Evolutionary conservation across 2,797 vertebrate species (phyloP), one percentile per base, ranked within the genome.

Genomic region (Gambelia wislizenii): DNA sequence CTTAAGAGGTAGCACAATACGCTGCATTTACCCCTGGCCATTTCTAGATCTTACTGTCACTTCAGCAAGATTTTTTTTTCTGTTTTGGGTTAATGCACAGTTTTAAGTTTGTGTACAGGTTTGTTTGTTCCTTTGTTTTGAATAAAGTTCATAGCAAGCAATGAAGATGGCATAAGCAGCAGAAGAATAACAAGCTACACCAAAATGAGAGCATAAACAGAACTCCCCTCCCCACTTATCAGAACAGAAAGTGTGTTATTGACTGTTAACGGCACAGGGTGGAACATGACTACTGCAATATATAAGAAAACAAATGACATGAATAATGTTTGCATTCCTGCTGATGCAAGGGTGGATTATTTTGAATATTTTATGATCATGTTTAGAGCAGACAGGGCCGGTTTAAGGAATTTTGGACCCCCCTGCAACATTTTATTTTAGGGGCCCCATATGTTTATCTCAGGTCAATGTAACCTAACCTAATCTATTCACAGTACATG

Each of bases 181-280:
- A 69, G 54, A 80, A 44, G 42, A 70, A 22, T 13, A 67, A 72
- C n/a, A 84, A 49, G 2, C 42, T 49, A 33, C 16, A 64, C 30
- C 27, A 69, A 54, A 81, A 75, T 18, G 54, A 75, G 30, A 86
- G 27, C 64, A 47, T 59, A 89, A 77, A 75, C n/a, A 81, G 22
- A 81, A n/a, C 16, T 44, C 33, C 16, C 7, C 3, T n/a, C 12
- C 27, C 27, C 27, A 33, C 89, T 83, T 77, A 83, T 83, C 70
- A 56, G 36, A 76, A 49, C 18, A 77, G 36, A 86, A 86, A 86
- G 33, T 83, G 84, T 56, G 47, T 56, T 52, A 59, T 86, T 77
- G 44, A 69, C 42, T 59, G 74, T 59, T 83, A 64, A 75, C 18
- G 75, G 56, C n/a, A 61, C 42, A 87, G 42, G 33, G 44, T 44